Percentiles rank a stretch among this genome's conserved stretches.
Evolutionary conservation across 1,140 invertebrate genomes (phyloP).

Genomic region (Diploscapter pachys): DNA sequence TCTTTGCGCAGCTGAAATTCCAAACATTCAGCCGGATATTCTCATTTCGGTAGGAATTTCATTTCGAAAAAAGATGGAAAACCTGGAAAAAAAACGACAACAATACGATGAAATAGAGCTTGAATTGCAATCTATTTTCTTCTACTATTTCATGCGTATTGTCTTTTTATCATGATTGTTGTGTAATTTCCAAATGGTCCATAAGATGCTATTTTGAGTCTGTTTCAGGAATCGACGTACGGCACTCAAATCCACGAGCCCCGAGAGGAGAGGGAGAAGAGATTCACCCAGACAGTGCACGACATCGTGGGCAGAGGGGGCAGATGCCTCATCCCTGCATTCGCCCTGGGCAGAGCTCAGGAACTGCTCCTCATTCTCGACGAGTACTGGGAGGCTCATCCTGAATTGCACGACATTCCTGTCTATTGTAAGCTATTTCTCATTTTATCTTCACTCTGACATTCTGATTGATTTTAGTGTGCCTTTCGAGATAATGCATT

Average conservation of each 20-base stretch:
- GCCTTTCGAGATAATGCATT: background rate
- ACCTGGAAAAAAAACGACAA: too few relatives aligned
- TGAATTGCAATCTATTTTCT: background rate
- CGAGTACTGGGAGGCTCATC: constrained; percentile 96
- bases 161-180: constrained; percentile 4
- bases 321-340: constrained; percentile 94
- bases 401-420: constrained; percentile 95
- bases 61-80: background rate
- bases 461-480: background rate
- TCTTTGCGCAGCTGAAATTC: constrained; percentile 98
- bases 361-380: constrained; percentile 89
- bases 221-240: constrained; percentile 86
- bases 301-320: constrained; percentile 91
- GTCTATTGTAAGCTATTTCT: constrained; percentile 73
- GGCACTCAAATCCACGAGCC: constrained; percentile 99
- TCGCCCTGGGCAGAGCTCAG: constrained; percentile 94
- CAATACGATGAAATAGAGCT: background rate
- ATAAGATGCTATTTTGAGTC: constrained; percentile 13
- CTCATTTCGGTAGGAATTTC: constrained; percentile 68
- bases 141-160: background rate
- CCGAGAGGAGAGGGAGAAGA: constrained; percentile 84
- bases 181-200: background rate
- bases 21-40: constrained; percentile 88
- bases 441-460: background rate
- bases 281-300: constrained; percentile 86